Evolutionary conservation across 2,888 invertebrate genomes (phyloP).

Genomic region (Xestoiulus laeticollis): DNA sequence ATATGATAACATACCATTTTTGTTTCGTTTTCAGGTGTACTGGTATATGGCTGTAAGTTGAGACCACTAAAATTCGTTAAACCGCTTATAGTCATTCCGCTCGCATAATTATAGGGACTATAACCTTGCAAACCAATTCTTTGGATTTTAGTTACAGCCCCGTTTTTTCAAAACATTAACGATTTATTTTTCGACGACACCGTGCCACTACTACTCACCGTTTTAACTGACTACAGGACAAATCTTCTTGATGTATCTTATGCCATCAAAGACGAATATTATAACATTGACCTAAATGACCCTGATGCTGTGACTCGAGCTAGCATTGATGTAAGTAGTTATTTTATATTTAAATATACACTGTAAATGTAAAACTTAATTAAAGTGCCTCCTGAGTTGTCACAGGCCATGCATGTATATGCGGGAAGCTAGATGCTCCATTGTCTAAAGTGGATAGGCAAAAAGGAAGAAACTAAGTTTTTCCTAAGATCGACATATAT

Average conservation of each 20-base stretch:
- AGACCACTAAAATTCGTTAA: background rate
- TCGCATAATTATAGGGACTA: background rate
- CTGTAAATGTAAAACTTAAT: background rate
- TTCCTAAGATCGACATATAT: background rate
- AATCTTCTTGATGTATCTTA: background rate
- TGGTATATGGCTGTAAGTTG: background rate
- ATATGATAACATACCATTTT: background rate
- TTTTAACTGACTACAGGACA: conserved; percentile 21
- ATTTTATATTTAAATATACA: background rate
- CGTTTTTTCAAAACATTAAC: conserved; percentile 42
- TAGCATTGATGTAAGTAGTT: conserved; percentile 29
- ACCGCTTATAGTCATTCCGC: background rate
- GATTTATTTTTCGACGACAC: conserved; percentile 19
- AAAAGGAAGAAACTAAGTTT: no score
- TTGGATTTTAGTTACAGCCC: background rate
- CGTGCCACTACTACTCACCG: conserved; percentile 2
- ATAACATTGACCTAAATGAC: conserved; percentile 30
- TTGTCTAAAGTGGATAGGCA: no score
- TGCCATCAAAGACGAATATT: conserved; percentile 51
- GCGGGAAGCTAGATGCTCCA: no score
- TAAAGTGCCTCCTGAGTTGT: background rate
- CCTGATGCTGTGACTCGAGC: conserved; percentile 23
- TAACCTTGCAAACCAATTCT: background rate
- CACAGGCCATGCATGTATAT: background rate
- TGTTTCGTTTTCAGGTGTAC: background rate